These are phyloP conservation scores for Calyptomena viridis DNA, from an alignment of 2,113 vertebrate species.

Conservation along the genomic window DNA sequence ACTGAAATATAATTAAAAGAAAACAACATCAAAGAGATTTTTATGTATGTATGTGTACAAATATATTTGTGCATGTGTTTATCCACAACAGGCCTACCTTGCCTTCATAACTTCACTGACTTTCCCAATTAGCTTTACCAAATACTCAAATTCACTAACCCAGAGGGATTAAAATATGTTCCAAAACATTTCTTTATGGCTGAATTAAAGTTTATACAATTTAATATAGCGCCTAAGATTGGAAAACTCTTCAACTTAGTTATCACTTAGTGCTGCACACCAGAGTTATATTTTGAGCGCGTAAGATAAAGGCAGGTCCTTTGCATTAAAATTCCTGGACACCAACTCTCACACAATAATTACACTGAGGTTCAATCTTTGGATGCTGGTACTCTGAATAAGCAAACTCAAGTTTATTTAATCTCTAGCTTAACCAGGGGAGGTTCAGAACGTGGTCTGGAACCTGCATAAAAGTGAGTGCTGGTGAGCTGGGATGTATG, in stretches of 20 bases:
- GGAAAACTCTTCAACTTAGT: not conserved
- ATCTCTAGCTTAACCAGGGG: not conserved
- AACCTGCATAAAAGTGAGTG: not conserved
- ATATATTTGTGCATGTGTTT: not conserved
- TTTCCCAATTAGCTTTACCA: not conserved
- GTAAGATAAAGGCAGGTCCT: not conserved
- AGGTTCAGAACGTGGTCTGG: not conserved
- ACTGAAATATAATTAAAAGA: not conserved
- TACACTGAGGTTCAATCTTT: not conserved
- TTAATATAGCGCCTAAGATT: not conserved
- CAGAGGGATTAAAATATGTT: not conserved
- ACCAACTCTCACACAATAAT: not conserved
- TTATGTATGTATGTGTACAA: not conserved
- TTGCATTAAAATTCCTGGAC: not conserved
- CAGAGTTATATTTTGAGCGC: not conserved
- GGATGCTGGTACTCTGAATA: not conserved
- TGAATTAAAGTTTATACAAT: not conserved
- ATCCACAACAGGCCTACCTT: not conserved
- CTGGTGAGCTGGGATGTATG: not conserved
- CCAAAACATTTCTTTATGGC: not conserved
- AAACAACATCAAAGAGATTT: not conserved
- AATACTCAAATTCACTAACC: not conserved
- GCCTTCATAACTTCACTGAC: not conserved
- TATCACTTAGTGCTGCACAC: not conserved
- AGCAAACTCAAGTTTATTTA: not conserved